phyloP scores from a whole-genome alignment of 2,888 invertebrate species.

The Ochropacha duplaris region DNA sequence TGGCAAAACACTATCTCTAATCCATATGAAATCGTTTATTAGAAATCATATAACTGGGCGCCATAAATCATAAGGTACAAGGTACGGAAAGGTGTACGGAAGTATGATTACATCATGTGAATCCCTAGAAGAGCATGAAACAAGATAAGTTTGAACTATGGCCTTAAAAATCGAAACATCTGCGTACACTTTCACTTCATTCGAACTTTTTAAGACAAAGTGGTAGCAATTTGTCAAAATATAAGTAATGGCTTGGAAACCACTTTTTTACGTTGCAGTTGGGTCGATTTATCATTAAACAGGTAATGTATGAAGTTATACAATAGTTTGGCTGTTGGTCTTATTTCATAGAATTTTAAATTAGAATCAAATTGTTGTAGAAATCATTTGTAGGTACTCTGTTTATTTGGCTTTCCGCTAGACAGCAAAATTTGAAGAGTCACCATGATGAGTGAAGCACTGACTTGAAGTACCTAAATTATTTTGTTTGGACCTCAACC shows the following conservation, averaged over 20 bases:
- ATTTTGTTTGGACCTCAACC: neutral
- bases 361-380: neutral
- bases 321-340: neutral
- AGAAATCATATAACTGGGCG: constrained; percentile 10
- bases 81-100: constrained; percentile 21
- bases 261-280: neutral
- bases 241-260: neutral
- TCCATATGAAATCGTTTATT: constrained; percentile 15
- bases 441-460: neutral
- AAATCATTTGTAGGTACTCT: neutral
- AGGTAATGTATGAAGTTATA: neutral
- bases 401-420: neutral
- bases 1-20: neutral
- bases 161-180: constrained; percentile 29
- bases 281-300: neutral
- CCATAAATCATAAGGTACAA: neutral
- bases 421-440: neutral
- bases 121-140: constrained; percentile 9
- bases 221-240: neutral
- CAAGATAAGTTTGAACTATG: constrained; percentile 38
- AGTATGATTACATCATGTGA: constrained; percentile 31
- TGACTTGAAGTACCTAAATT: neutral
- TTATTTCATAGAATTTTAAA: neutral
- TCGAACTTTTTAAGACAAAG: constrained; percentile 4
- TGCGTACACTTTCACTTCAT: constrained; percentile 32